phyloP scores from a whole-genome alignment of 2,113 vertebrate species.

The Cynocephalus volans region DNA sequence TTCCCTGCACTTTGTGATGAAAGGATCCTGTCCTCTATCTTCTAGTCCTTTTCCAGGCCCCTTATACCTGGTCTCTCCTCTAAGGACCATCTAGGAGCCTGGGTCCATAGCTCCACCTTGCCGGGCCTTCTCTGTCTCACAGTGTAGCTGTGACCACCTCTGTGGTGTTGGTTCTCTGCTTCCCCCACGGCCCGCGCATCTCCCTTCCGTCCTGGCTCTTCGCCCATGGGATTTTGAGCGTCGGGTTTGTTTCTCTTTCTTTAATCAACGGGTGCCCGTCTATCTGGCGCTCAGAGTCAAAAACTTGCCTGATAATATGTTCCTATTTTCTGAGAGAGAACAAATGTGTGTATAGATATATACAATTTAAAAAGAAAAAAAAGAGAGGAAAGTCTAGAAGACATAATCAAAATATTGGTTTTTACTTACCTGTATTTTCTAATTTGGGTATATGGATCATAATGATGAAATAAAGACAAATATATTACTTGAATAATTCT shows the following conservation, averaged over 20 bases:
- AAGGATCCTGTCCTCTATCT: not conserved
- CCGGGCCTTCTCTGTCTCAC: not conserved
- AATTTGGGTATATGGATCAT: not conserved
- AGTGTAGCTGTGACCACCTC: not conserved
- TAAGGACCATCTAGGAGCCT: not conserved
- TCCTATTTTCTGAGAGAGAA: not conserved
- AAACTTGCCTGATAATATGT: not conserved
- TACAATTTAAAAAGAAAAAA: not conserved
- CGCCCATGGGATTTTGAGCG: not conserved
- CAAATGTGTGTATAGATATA: not conserved
- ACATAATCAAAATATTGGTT: not conserved
- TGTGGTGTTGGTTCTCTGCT: not conserved
- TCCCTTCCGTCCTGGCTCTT: not conserved
- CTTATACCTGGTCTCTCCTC: not conserved
- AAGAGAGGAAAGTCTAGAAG: not conserved
- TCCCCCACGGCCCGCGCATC: not conserved
- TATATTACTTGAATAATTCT: not conserved
- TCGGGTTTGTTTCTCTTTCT: not conserved
- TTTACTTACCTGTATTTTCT: conserved; percentile 22
- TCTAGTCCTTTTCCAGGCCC: not conserved
- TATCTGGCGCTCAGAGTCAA: not conserved
- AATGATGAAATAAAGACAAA: conserved; percentile 39
- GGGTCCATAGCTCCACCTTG: too few species aligned
- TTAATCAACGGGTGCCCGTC: not conserved
- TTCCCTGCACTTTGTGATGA: not conserved